Evolutionary conservation across 2,797 vertebrate species (phyloP).

Genomic region (Schizothorax lantsangensis): DNA sequence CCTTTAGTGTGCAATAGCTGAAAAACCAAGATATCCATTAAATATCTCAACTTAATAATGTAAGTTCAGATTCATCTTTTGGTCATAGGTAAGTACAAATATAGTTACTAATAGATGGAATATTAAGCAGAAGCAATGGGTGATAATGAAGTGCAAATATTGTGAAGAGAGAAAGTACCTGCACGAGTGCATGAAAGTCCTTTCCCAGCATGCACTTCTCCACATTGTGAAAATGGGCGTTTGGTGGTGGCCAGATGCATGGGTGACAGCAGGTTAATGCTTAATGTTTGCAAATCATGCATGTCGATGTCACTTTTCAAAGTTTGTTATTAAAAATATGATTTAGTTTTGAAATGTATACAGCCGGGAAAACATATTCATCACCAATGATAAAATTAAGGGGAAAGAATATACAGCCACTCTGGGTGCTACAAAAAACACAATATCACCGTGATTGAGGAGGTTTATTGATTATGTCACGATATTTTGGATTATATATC

Average conservation of each 20-base stretch:
- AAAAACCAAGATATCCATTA: slow-evolving; percentile 74
- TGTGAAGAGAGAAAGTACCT: slow-evolving; percentile 50
- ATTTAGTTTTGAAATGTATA: not conserved
- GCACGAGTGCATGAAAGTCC: slow-evolving; percentile 46
- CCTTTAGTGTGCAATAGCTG: slow-evolving; percentile 90
- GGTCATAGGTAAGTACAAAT: not conserved
- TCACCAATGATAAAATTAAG: not conserved
- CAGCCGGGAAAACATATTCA: not conserved
- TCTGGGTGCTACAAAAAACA: slow-evolving; percentile 56
- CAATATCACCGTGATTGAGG: slow-evolving; percentile 59
- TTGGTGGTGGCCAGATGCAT: slow-evolving; percentile 54
- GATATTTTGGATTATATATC: slow-evolving; percentile 68
- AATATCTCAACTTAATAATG: not conserved
- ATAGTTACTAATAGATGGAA: not conserved
- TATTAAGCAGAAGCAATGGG: slow-evolving; percentile 32
- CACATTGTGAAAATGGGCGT: slow-evolving; percentile 51
- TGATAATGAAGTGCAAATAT: not conserved
- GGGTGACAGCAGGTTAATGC: slow-evolving; percentile 66
- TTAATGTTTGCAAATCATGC: slow-evolving; percentile 64
- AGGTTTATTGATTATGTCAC: slow-evolving; percentile 67
- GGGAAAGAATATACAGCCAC: not conserved
- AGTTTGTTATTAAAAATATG: not conserved
- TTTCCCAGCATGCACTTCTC: slow-evolving; percentile 64
- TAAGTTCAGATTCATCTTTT: not conserved
- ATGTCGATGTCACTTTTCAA: slow-evolving; percentile 25